Conservation (phyloP, 2,113 vertebrate genomes). For the Lynx canadensis region DNA sequence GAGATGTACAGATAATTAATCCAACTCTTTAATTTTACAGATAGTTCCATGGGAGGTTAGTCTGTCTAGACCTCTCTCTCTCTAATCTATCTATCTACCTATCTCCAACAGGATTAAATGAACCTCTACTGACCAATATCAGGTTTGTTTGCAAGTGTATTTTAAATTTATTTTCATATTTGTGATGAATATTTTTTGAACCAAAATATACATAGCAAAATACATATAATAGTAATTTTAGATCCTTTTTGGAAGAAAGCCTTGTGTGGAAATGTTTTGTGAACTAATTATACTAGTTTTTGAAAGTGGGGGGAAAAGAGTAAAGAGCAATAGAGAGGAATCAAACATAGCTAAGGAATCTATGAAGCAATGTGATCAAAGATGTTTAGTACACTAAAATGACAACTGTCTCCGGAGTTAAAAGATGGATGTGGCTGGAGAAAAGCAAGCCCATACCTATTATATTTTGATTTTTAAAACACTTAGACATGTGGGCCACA, state of each 20-base stretch:
- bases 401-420: not conserved
- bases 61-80: not conserved
- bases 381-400: not conserved
- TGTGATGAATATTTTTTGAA: not conserved
- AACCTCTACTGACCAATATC: not conserved
- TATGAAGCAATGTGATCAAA: not conserved
- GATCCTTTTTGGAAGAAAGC: not conserved
- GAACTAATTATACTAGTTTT: not conserved
- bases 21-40: not conserved
- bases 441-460: not conserved
- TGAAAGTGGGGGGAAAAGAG: not conserved
- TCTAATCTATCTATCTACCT: no score
- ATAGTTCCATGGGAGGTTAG: not conserved
- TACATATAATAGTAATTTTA: not conserved
- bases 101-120: not conserved
- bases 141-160: not conserved
- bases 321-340: not conserved
- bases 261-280: not conserved
- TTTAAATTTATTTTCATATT: slow-evolving; percentile 19
- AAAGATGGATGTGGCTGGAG: not conserved
- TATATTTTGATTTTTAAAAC: not conserved
- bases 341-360: not conserved
- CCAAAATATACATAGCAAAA: not conserved
- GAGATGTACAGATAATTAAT: not conserved
- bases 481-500: not conserved